These are phyloP conservation scores for Drosophila greeni DNA, from an alignment of 2,888 invertebrate genomes.

Conservation along the genomic window DNA sequence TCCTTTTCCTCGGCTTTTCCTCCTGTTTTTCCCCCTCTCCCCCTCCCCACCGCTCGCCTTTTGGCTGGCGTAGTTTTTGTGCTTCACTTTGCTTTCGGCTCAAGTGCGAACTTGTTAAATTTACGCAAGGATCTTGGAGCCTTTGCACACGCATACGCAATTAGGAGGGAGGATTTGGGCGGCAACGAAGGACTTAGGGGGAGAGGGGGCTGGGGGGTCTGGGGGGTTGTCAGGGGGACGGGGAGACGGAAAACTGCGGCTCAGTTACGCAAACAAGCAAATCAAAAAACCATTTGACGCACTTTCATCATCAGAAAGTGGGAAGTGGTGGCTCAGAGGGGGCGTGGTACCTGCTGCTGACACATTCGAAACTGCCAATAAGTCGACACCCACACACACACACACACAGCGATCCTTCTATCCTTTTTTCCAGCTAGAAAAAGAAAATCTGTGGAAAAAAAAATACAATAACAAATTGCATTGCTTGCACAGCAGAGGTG, in stretches of 20 bases:
- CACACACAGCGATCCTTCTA: neutral
- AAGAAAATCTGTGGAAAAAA: slow-evolving; percentile 14
- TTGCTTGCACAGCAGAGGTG: neutral
- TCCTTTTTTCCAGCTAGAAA: slow-evolving; percentile 6
- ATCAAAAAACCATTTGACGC: slow-evolving; percentile 75
- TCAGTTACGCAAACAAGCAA: slow-evolving; percentile 69
- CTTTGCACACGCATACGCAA: slow-evolving; percentile 70
- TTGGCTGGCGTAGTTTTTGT: slow-evolving; percentile 51
- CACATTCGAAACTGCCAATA: slow-evolving; percentile 70
- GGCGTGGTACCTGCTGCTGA: slow-evolving; percentile 67
- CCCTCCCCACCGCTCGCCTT: slow-evolving; percentile 21
- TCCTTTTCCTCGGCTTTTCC: slow-evolving; percentile 6
- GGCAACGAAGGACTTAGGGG: slow-evolving; percentile 2
- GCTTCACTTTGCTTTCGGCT: slow-evolving; percentile 57
- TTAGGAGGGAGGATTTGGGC: slow-evolving; percentile 39
- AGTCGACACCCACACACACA: slow-evolving; percentile 42
- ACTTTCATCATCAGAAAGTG: slow-evolving; percentile 68
- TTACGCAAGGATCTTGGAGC: slow-evolving; percentile 62
- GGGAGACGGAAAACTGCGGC: slow-evolving; percentile 27
- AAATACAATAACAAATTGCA: slow-evolving; percentile 57
- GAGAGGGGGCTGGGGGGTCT: neutral
- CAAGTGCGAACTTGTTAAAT: slow-evolving; percentile 72
- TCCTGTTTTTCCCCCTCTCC: neutral
- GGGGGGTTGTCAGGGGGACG: neutral
- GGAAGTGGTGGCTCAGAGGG: neutral